phyloP scores from a whole-genome alignment of 2,888 invertebrate species.

The Leptinotarsa tumamoca region DNA sequence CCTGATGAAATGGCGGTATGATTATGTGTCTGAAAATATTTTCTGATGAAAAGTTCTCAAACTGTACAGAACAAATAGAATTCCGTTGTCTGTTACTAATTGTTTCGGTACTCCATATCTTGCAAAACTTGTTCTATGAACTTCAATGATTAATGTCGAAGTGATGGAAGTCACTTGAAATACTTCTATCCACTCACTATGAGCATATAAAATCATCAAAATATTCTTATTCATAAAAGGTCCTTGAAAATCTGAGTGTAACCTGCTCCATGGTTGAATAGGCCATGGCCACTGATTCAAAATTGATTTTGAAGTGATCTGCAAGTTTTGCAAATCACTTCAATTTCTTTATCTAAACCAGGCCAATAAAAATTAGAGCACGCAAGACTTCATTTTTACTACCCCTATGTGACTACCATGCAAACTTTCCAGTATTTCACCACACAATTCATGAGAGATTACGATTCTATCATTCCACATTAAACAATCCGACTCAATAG shows the following conservation, averaged over 20 bases:
- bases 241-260: neutral
- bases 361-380: neutral
- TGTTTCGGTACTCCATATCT: neutral
- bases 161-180: too few species aligned
- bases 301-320: neutral
- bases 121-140: slow-evolving; percentile 5
- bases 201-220: neutral
- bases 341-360: neutral
- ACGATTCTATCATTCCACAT: slow-evolving; percentile 19
- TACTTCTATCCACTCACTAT: too few species aligned
- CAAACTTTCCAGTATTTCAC: too few species aligned
- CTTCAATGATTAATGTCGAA: neutral
- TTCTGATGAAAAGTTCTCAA: slow-evolving; percentile 1
- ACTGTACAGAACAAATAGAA: neutral
- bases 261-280: neutral
- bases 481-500: neutral
- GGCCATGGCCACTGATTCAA: neutral
- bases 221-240: neutral
- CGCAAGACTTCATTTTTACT: too few species aligned
- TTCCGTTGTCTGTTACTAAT: slow-evolving; percentile 9
- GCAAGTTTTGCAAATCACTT: neutral
- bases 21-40: neutral
- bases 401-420: too few species aligned
- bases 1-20: neutral
- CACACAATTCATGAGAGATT: neutral